Evolutionary conservation across 2,888 invertebrate genomes (phyloP).

Genomic region (Phytoseiulus persimilis): DNA sequence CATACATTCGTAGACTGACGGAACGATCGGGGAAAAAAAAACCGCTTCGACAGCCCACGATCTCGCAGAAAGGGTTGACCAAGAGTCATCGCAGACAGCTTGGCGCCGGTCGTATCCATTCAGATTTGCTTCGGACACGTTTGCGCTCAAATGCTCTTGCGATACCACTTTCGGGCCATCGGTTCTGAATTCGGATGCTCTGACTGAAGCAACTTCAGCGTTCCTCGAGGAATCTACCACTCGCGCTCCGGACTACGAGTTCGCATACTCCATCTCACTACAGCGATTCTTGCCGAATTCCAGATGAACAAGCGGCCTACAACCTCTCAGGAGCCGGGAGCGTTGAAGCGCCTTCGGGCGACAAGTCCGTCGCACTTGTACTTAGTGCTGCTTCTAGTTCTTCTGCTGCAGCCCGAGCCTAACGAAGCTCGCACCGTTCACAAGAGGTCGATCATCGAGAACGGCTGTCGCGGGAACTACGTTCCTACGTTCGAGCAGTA

Average conservation of each 20-base stretch:
- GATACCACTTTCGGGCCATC: neutral
- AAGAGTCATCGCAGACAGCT: neutral
- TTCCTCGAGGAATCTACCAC: no score
- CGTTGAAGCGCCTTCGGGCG: conserved; percentile 34
- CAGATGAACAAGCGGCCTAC: conserved; percentile 38
- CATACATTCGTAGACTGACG: neutral
- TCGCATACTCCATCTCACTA: neutral
- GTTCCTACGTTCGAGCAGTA: conserved; percentile 25
- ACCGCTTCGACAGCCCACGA: neutral
- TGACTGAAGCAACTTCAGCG: neutral
- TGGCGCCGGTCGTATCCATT: neutral
- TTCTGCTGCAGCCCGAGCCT: conserved; percentile 11
- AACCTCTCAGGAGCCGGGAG: conserved; percentile 28
- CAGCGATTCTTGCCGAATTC: neutral
- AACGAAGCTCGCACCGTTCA: conserved; percentile 20
- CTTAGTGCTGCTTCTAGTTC: conserved; percentile 22
- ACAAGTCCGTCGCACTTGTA: neutral
- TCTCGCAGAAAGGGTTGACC: neutral
- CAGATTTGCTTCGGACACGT: neutral
- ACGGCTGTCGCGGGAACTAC: conserved; percentile 33
- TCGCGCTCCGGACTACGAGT: neutral
- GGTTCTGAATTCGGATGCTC: neutral
- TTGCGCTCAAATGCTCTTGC: neutral
- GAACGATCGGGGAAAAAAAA: neutral
- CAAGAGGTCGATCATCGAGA: conserved; percentile 6